Evolutionary conservation across 92 coral and sea anemone species (phyloP), one percentile per base, ranked within the genome.

Genomic region (Epizoanthus rinbou): DNA sequence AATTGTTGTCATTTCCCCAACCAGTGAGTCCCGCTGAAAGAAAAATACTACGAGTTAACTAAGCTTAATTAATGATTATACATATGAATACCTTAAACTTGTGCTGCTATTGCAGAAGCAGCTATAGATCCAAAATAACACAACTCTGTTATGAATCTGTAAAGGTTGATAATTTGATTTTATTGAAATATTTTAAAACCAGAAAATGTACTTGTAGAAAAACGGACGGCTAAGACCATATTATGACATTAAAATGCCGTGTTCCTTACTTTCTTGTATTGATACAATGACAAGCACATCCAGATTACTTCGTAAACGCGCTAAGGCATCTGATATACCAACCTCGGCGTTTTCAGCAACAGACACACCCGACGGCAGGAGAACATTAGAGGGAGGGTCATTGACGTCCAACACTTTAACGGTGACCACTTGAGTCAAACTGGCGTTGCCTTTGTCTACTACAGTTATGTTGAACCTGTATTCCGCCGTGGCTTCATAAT

Each of bases 311-410:
- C 10, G 52, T 47, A 13, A 11, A 10, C 5, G 60, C 23, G 23
- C 10, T 25, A 2, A 22, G 35, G 50, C 14, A 47, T 47, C 54
- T 47, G 54, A 47, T 47, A 47, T 47, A 9, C 75, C 13, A 31
- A 90, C 93, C 88, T 87, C 50, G 15, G 91, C 17, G 74, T 90
- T 90, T 68, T 90, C 93, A 1, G 91, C 72, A 13, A 90, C 80
- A 19, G 85, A 90, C 56, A 84, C 85, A 50, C 88, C 79, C 9
- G 79, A 67, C 28, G 93, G 91, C 53, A 91, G 37, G 37, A 85
- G 73, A 28, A 91, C 73, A 17, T 57, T 84, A 0, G 87, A 52
- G 6, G 94, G 94, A 23, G 83, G 81, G 60, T 91, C 92, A 81
- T 91, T 91, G 84, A 78, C 87, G 63, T 91, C 86, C 52, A 88